Percentiles rank a stretch among this genome's conserved stretches.
phyloP scores from a whole-genome alignment of 2,888 invertebrate species.

The Drosophila pegasa region DNA sequence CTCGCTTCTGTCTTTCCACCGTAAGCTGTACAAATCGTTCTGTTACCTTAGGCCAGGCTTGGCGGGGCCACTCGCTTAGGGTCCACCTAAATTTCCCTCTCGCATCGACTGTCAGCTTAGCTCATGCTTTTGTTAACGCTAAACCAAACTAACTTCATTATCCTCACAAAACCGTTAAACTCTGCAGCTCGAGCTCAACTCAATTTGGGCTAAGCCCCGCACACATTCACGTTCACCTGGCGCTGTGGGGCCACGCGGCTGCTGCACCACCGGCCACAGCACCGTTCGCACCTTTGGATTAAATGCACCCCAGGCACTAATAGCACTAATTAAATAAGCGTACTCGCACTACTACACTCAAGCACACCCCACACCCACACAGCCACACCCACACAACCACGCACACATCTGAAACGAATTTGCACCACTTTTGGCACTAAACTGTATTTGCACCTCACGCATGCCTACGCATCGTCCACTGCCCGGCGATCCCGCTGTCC shows the following conservation, averaged over 20 bases:
- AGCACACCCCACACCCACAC: constrained; percentile 7
- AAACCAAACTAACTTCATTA: constrained; percentile 31
- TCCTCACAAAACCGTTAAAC: constrained; percentile 12
- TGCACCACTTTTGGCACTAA: constrained; percentile 75
- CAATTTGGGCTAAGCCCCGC: constrained; percentile 11
- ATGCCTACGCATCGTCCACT: constrained; percentile 30
- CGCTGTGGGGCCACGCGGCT: constrained; percentile 26
- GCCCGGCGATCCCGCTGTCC: not conserved
- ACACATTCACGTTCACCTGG: constrained; percentile 32
- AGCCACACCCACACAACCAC: constrained; percentile 11
- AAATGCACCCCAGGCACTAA: constrained; percentile 52
- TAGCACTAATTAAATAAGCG: constrained; percentile 66
- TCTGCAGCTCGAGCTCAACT: constrained; percentile 16
- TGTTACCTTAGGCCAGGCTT: constrained; percentile 26
- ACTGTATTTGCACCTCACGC: constrained; percentile 70
- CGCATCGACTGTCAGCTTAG: constrained; percentile 20
- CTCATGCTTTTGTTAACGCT: constrained; percentile 32
- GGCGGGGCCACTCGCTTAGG: constrained; percentile 37
- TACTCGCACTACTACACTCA: constrained; percentile 13
- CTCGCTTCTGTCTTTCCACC: constrained; percentile 20
- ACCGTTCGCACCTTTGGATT: constrained; percentile 14
- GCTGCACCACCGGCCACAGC: constrained; percentile 4
- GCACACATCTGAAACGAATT: constrained; percentile 28
- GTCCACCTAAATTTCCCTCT: constrained; percentile 1
- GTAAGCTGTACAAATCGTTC: not conserved